Conservation (phyloP, 2,888 invertebrate genomes). For the Lithophane socia region DNA sequence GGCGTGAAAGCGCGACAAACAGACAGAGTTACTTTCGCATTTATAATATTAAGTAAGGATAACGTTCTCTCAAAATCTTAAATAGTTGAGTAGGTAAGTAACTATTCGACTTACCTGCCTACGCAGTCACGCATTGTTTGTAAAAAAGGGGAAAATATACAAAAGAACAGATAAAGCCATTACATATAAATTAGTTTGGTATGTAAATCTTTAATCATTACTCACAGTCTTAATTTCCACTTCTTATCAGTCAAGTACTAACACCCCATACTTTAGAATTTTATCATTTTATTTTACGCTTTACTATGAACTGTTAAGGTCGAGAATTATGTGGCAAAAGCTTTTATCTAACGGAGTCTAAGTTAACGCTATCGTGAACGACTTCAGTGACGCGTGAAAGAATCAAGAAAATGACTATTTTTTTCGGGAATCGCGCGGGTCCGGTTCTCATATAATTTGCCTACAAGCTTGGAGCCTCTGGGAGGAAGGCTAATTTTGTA, state of each 20-base stretch:
- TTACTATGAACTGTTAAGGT: conserved; percentile 30
- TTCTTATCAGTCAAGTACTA: conserved; percentile 78
- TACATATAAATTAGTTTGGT: conserved; percentile 67
- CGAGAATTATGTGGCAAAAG: conserved; percentile 32
- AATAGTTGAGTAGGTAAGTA: neutral
- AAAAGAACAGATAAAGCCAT: conserved; percentile 52
- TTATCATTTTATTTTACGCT: conserved; percentile 36
- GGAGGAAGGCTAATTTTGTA: neutral
- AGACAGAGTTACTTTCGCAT: no score
- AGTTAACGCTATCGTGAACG: conserved; percentile 70
- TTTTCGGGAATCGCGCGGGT: conserved; percentile 38
- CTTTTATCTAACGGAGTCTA: conserved; percentile 61
- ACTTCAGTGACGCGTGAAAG: conserved; percentile 71
- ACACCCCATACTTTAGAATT: conserved; percentile 62
- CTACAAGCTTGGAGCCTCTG: conserved; percentile 32
- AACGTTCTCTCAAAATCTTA: neutral
- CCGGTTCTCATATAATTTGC: conserved; percentile 16
- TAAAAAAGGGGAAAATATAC: conserved; percentile 31
- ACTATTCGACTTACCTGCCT: neutral
- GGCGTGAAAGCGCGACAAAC: no score
- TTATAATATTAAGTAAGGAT: no score
- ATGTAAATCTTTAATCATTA: conserved; percentile 83
- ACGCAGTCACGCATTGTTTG: conserved; percentile 19
- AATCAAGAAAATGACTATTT: conserved; percentile 68
- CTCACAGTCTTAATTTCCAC: conserved; percentile 81